These are phyloP conservation scores for Drosophila sproati DNA, from an alignment of 1,140 invertebrate genomes.

Conservation along the genomic window DNA sequence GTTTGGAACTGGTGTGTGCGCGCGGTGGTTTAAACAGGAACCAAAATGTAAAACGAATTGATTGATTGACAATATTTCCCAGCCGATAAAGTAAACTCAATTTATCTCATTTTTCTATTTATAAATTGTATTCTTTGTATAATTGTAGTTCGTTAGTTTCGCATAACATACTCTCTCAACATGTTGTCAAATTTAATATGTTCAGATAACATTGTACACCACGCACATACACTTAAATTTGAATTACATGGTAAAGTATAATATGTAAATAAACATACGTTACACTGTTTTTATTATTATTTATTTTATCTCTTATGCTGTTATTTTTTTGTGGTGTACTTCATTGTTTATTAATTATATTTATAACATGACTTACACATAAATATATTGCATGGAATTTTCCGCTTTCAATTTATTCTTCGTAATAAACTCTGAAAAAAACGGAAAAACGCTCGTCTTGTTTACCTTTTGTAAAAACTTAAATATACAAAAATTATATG, in stretches of 20 bases:
- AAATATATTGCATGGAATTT: constrained; percentile 68
- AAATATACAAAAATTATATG: constrained; percentile 76
- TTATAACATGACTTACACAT: constrained; percentile 39
- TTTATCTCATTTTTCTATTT: constrained; percentile 58
- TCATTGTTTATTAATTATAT: constrained; percentile 9
- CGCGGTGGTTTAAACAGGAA: no score
- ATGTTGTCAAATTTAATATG: constrained; percentile 65
- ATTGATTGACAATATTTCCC: neutral
- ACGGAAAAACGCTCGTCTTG: constrained; percentile 38
- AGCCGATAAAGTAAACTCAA: neutral
- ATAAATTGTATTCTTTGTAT: constrained; percentile 82
- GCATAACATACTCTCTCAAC: constrained; percentile 78
- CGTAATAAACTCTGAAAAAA: constrained; percentile 59
- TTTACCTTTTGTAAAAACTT: constrained; percentile 72
- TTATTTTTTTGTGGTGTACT: constrained; percentile 42
- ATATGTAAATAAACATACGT: constrained; percentile 44
- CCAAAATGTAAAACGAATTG: no score
- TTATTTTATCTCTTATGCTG: constrained; percentile 20
- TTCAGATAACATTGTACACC: constrained; percentile 44
- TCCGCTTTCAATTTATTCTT: constrained; percentile 52
- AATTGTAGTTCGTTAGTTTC: constrained; percentile 81
- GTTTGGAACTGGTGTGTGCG: no score
- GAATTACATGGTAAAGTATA: constrained; percentile 27
- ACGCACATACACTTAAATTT: constrained; percentile 34
- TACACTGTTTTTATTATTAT: constrained; percentile 7